phyloP scores from a whole-genome alignment of 2,113 vertebrate species.

The Cinclus cinclus region DNA sequence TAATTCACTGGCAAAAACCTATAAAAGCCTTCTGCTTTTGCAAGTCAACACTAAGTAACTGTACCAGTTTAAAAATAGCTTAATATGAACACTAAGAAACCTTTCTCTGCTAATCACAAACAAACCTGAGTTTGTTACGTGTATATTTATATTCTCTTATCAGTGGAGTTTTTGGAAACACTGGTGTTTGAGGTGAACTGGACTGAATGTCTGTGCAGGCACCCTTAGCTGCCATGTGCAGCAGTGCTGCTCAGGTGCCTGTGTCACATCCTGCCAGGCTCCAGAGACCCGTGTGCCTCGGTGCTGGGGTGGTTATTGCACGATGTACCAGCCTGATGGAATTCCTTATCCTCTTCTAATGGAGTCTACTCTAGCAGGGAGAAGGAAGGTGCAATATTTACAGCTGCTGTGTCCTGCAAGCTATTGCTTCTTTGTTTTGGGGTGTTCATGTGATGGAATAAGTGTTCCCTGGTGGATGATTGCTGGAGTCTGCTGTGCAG shows the following conservation, averaged over 20 bases:
- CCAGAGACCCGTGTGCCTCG: rapidly evolving
- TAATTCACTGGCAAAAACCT: neutral
- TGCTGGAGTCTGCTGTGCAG: neutral
- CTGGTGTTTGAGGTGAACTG: neutral
- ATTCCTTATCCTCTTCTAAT: neutral
- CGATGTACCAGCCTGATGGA: neutral
- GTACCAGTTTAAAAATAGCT: neutral
- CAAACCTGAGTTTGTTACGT: neutral
- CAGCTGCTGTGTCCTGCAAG: neutral
- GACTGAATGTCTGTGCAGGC: neutral
- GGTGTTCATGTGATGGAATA: neutral
- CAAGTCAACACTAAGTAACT: neutral
- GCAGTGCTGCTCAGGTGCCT: rapidly evolving
- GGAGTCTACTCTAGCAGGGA: neutral
- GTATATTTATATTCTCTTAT: neutral
- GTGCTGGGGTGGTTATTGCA: neutral
- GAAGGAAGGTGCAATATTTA: neutral
- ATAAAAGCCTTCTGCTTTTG: neutral
- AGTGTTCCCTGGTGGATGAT: too few relatives aligned
- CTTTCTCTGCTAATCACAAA: neutral
- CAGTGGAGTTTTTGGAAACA: neutral
- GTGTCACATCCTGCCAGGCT: neutral
- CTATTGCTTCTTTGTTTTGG: neutral
- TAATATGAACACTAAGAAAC: neutral
- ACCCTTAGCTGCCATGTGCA: rapidly evolving